Conservation (phyloP, 2,888 invertebrate species). For the Incurvaria masculella region DNA sequence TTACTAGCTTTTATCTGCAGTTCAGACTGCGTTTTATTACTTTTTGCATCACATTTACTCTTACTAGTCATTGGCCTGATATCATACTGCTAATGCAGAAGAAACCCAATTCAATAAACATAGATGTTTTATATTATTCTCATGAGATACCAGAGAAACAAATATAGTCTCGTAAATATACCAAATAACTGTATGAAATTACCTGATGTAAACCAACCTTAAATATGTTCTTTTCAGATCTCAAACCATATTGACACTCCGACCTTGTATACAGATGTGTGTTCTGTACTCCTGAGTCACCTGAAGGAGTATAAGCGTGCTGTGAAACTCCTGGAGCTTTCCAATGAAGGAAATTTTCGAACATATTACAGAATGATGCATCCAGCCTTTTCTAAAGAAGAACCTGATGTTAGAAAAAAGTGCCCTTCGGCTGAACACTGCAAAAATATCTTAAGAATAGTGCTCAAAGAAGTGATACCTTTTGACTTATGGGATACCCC, state of each 20-base stretch:
- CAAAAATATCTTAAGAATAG: slow-evolving; percentile 54
- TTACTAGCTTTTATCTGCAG: no score
- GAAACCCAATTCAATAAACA: no score
- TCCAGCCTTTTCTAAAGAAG: slow-evolving; percentile 28
- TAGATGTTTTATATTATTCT: no score
- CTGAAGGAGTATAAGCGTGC: slow-evolving; percentile 63
- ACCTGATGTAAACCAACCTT: no score
- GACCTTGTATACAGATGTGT: slow-evolving; percentile 40
- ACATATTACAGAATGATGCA: slow-evolving; percentile 48
- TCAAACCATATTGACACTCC: slow-evolving; percentile 45
- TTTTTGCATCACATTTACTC: no score
- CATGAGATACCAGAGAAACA: no score
- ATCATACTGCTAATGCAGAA: no score
- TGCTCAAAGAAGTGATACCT: slow-evolving; percentile 61
- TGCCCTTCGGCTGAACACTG: slow-evolving; percentile 54
- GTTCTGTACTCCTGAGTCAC: slow-evolving; percentile 57
- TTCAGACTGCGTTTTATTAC: no score
- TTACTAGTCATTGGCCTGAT: no score
- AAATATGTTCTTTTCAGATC: slow-evolving; percentile 26
- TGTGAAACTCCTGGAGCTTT: slow-evolving; percentile 54
- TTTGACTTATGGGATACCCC: slow-evolving; percentile 68
- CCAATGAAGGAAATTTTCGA: slow-evolving; percentile 36
- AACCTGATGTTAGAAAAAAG: slow-evolving; percentile 32
- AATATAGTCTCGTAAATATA: no score
- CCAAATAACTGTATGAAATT: no score